Conservation (phyloP, 2,888 invertebrate species). For the Melanotus villosus region DNA sequence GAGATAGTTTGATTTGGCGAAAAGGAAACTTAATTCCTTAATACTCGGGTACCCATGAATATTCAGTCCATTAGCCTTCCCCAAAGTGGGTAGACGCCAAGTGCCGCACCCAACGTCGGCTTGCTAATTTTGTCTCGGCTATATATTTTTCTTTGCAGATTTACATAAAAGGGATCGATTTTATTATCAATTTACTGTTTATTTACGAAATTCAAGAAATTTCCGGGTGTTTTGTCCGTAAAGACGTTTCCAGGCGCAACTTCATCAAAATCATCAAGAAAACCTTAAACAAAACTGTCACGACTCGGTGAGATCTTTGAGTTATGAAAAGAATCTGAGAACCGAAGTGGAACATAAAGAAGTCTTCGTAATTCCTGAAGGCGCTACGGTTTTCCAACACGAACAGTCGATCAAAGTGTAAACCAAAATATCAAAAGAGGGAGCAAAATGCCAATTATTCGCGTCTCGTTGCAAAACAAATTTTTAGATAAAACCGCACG, state of each 20-base stretch:
- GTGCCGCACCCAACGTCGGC: slow-evolving; percentile 12
- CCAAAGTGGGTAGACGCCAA: slow-evolving; percentile 29
- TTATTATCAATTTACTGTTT: slow-evolving; percentile 9
- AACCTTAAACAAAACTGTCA: background rate
- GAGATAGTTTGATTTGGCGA: slow-evolving; percentile 22
- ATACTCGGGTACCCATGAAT: slow-evolving; percentile 28
- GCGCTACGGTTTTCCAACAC: background rate
- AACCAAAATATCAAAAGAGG: slow-evolving; percentile 1
- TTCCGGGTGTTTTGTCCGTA: background rate
- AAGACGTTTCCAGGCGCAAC: background rate
- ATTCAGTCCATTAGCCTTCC: slow-evolving; percentile 35
- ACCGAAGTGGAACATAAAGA: background rate
- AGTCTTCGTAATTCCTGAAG: background rate
- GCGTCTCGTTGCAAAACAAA: background rate
- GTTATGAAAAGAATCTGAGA: slow-evolving; percentile 2
- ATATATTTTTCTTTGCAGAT: slow-evolving; percentile 16
- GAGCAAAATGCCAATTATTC: slow-evolving; percentile 7
- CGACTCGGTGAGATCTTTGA: background rate
- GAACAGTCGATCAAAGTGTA: background rate
- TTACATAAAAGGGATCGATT: slow-evolving; percentile 23
- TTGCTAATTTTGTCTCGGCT: slow-evolving; percentile 19
- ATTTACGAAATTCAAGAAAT: slow-evolving; percentile 5
- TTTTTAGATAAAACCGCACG: background rate
- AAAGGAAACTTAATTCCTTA: slow-evolving; percentile 33
- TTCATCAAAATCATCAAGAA: background rate